These are phyloP conservation scores for Amiota mariae DNA, from an alignment of 2,888 invertebrate genomes.

Conservation along the genomic window DNA sequence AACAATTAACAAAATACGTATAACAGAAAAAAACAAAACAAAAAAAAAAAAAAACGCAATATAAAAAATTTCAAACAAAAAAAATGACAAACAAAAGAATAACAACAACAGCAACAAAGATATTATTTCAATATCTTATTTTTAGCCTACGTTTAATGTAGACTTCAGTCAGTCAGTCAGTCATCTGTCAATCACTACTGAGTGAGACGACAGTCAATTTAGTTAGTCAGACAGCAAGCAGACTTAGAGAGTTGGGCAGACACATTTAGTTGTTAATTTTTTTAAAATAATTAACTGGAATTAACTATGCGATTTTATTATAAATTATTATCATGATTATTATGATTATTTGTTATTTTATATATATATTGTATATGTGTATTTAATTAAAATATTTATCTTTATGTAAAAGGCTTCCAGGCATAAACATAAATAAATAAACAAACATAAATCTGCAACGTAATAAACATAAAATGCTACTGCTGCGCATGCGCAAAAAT, in stretches of 20 bases:
- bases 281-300: constrained; percentile 51
- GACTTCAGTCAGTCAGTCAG: constrained; percentile 14
- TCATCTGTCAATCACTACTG: constrained; percentile 7
- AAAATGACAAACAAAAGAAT: no score
- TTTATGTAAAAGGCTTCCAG: constrained; percentile 63
- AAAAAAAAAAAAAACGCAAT: no score
- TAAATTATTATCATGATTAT: constrained; percentile 59
- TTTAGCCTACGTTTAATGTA: constrained; percentile 7
- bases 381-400: constrained; percentile 45
- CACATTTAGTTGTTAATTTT: constrained; percentile 54
- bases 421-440: constrained; percentile 13
- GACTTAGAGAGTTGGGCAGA: no score
- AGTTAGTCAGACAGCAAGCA: constrained; percentile 31
- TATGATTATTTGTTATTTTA: constrained; percentile 60
- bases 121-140: constrained; percentile 2
- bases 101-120: constrained; percentile 11
- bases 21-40: background rate
- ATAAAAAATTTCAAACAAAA: no score
- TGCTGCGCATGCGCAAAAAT: constrained; percentile 41
- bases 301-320: constrained; percentile 61
- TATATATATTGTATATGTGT: constrained; percentile 43
- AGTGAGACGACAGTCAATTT: no score
- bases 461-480: constrained; percentile 47
- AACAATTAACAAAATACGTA: background rate
- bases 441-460: constrained; percentile 53